Evolutionary conservation across 2,113 vertebrate species (phyloP), one percentile per base, ranked within the genome.

Genomic region (Triplophysa siluroides): DNA sequence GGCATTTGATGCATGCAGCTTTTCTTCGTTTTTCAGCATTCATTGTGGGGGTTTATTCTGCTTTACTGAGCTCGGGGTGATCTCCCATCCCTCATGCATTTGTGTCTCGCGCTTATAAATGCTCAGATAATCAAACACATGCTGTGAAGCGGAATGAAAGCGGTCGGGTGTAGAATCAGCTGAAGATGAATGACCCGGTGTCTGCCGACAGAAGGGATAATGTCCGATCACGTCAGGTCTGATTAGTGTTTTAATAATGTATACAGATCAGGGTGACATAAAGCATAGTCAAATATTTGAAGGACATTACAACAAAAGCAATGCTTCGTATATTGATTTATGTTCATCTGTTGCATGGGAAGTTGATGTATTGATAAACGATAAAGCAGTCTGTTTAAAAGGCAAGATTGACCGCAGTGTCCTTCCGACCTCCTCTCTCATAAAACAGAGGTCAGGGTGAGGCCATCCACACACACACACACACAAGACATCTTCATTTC

Each of bases 381-480:
- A 56, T 77, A 65, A 72, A 66, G 11, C 60, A 71, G 43, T 77
- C 64, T 0, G 52, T 68, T 60, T 69, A 41, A 68, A 54, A 24
- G 64, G 21, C 29, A 64, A 64, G 4, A 56, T 29, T 60, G 58
- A 62, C 72, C 33, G 9, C 10, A 77, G 73, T 56, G 61, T 75
- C 71, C 65, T 60, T 60, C 62, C 18, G 16, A 45, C 60, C 26
- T 24, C 14, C 21, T 24, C 9, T 29, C 24, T 63, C 14, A 33
- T 82, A 65, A 77, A 77, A 81, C 11, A 29, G 56, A 81, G 80
- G 65, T 76, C 56, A 67, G 38, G 58, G 21, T 54, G 33, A 81
- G 80, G 47, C 33, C 60, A 56, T 65, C 12, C 38, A 64, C 23
- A n/a, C 8, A 47, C 24, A 63, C 43, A 52, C 74, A 64, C 12